A percentile compares a stretch with the other conserved stretches of the same genome.
Conservation (phyloP, 2,797 vertebrate genomes). For the Liasis olivaceus region DNA sequence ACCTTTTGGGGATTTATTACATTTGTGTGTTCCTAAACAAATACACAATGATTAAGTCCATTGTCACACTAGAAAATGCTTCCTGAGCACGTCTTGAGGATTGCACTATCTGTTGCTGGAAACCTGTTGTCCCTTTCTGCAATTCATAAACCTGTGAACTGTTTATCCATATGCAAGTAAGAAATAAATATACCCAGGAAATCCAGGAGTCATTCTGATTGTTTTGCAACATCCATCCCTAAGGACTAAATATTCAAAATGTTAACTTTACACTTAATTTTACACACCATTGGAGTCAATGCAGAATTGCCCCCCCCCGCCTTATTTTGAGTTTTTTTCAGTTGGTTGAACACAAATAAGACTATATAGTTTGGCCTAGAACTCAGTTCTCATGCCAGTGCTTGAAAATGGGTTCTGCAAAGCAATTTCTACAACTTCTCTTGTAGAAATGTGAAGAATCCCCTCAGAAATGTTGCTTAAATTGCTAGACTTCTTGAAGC, state of each 20-base stretch:
- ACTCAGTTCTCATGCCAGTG: neutral
- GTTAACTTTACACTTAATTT: neutral
- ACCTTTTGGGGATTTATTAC: neutral
- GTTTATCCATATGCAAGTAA: neutral
- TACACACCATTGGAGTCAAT: constrained; percentile 2
- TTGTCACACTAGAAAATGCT: neutral
- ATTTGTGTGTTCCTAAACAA: too few relatives aligned
- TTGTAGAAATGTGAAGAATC: neutral
- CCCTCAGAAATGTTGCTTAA: neutral
- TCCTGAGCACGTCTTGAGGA: too few relatives aligned
- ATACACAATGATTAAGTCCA: neutral
- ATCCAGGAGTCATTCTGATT: neutral
- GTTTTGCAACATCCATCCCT: neutral
- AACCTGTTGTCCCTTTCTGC: neutral
- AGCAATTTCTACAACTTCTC: neutral
- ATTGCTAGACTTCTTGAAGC: neutral
- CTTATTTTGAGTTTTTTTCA: neutral
- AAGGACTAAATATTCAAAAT: neutral
- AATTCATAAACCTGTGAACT: neutral
- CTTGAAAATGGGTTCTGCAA: neutral
- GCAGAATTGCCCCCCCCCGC: neutral
- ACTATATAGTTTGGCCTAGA: neutral
- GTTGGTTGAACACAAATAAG: constrained; percentile 5
- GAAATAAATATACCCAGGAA: neutral
- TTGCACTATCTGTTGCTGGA: neutral